A percentile compares a stretch with the other conserved stretches of the same genome.
phyloP scores from a whole-genome alignment of 1,140 invertebrate genomes.

The Meloidogyne chitwoodi region DNA sequence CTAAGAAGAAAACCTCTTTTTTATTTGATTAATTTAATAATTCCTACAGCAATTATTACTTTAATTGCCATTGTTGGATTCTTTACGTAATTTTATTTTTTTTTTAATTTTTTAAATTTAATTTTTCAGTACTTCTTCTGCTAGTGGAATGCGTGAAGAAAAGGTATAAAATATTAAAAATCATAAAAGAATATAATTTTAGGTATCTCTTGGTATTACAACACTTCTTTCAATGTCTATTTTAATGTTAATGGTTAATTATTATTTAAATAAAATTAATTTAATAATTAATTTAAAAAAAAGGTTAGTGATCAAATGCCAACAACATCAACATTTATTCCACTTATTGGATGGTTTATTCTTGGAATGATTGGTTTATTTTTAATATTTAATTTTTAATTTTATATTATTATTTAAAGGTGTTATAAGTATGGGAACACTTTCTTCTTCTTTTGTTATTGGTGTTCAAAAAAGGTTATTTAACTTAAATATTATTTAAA shows the following conservation, averaged over 20 bases:
- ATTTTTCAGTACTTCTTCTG: constrained; percentile 53
- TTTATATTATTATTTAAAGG: neutral
- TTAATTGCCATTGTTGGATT: constrained; percentile 59
- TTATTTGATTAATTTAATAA: constrained; percentile 58
- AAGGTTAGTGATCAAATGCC: constrained; percentile 58
- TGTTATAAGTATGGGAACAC: constrained; percentile 51
- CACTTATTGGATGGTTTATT: constrained; percentile 54
- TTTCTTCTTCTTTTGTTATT: constrained; percentile 55
- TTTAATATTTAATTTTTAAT: neutral
- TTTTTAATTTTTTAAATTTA: constrained; percentile 2
- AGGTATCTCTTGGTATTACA: constrained; percentile 47
- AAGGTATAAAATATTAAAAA: constrained; percentile 37
- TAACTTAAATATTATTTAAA: no score
- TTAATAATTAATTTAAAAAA: neutral
- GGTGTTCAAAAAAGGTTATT: constrained; percentile 49
- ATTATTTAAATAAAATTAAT: neutral
- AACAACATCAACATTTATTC: constrained; percentile 55
- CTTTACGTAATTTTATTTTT: constrained; percentile 42
- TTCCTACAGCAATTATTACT: constrained; percentile 57
- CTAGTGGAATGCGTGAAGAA: constrained; percentile 57
- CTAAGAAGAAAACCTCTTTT: constrained; percentile 55
- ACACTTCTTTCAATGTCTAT: constrained; percentile 57
- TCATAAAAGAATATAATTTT: constrained; percentile 20
- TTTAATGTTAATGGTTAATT: constrained; percentile 55
- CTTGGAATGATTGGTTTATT: constrained; percentile 53